Evolutionary conservation across 2,797 vertebrate genomes (phyloP).

Genomic region (Rhinoraja longicauda): DNA sequence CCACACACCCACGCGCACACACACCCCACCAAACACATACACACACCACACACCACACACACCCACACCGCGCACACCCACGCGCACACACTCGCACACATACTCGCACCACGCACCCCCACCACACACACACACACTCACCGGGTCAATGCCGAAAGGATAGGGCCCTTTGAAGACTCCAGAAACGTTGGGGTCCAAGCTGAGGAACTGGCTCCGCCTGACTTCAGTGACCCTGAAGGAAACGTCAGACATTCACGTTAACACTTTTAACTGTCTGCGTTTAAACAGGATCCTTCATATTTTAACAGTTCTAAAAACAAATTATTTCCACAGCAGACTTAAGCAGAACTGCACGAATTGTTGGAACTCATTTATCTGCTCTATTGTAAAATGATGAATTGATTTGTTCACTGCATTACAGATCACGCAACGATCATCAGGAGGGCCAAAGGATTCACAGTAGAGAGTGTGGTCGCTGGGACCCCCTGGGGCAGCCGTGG

Average conservation of each 20-base stretch:
- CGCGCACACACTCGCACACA: neutral
- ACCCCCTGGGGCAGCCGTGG: no score
- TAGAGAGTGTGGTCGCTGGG: no score
- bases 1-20: no score
- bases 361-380: neutral
- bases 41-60: no score
- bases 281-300: neutral
- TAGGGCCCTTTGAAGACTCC: constrained; percentile 84
- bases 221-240: neutral
- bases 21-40: no score
- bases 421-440: neutral
- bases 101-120: no score
- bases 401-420: neutral
- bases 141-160: constrained; percentile 91
- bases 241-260: neutral
- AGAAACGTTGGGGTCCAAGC: constrained; percentile 72
- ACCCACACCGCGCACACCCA: no score
- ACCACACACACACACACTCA: constrained; percentile 67
- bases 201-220: constrained; percentile 52
- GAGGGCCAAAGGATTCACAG: no score
- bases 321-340: neutral
- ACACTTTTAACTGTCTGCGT: neutral
- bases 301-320: neutral
- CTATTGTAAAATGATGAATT: neutral
- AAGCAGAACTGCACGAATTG: neutral